phyloP scores from a whole-genome alignment of 2,113 vertebrate species.

The Panthera tigris region DNA sequence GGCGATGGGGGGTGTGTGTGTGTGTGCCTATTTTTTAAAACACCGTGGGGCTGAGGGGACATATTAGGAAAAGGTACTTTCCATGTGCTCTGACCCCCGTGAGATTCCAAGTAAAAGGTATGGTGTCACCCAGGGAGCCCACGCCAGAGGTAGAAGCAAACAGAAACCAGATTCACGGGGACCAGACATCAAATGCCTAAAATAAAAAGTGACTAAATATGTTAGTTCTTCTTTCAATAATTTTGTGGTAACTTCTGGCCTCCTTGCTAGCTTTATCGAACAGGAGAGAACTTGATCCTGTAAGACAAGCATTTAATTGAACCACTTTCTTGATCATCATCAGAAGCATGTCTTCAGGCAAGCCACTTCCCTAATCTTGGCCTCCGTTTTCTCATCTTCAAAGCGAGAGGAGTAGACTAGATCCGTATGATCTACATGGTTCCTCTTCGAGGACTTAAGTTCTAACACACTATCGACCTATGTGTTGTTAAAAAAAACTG shows the following conservation, averaged over 20 bases:
- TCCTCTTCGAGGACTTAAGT: conserved; percentile 37
- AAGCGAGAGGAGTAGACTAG: neutral
- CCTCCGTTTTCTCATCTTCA: conserved; percentile 18
- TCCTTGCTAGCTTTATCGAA: neutral
- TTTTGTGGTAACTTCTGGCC: neutral
- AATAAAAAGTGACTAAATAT: conserved; percentile 55
- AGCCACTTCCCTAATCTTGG: conserved; percentile 28
- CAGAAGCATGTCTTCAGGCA: neutral
- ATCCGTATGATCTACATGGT: neutral
- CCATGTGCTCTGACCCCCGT: neutral
- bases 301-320: neutral
- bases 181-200: conserved; percentile 32
- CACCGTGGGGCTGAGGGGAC: neutral
- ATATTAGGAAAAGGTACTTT: conserved; percentile 53
- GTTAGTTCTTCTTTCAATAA: neutral
- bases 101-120: conserved; percentile 50
- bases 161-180: conserved; percentile 35
- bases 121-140: neutral
- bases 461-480: neutral
- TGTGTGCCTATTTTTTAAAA: neutral
- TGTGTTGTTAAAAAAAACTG: neutral
- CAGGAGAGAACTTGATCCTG: neutral
- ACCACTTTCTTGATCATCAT: neutral
- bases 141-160: conserved; percentile 51
- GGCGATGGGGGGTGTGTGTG: no score